Evolutionary conservation across 1,140 invertebrate species (phyloP), one percentile per base, ranked within the genome.

Genomic region (Drosophila pseudoananassae): DNA sequence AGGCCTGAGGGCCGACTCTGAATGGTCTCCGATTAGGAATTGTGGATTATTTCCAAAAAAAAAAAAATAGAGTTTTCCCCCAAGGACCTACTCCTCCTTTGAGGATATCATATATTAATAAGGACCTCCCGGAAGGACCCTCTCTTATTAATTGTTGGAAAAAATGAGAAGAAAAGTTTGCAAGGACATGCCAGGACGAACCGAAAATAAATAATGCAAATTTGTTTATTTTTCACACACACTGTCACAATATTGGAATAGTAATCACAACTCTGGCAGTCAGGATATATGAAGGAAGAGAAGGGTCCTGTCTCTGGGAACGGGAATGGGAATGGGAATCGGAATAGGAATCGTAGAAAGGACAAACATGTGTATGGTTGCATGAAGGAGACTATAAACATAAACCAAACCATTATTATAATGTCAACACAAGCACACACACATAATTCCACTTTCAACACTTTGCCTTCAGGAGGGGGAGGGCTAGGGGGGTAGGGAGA

Each of bases 341-440:
- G 12, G 29, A 23, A n/a, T 51, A n/a, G 12, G 15, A 14, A n/a
- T 29, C 10, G 23, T 25, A 12, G 29, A 12, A 50, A 64, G 70
- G 69, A 65, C 60, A 70, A 64, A 59, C 72, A 74, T 68, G 74
- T 56, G 72, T 65, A 63, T 47, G 59, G 49, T 40, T 79, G 77
- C 70, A 80, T 81, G 66, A 56, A 66, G 57, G 57, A 81, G 77
- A 81, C 78, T 81, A 81, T 81, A 81, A 81, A 81, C 78, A 81
- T 80, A 80, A 81, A 81, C 78, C 78, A 81, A 80, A 81, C 78
- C 78, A 81, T 81, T 81, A 81, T 81, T 81, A 81, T 81, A 81
- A 81, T 81, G 78, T 81, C 78, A 81, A 81, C 78, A 81, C 78
- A 80, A 80, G 80, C 77, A 81, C 78, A 80, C 77, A 81, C 78